phyloP scores from a whole-genome alignment of 2,888 invertebrate species.

The Drosophila hamatofila region DNA sequence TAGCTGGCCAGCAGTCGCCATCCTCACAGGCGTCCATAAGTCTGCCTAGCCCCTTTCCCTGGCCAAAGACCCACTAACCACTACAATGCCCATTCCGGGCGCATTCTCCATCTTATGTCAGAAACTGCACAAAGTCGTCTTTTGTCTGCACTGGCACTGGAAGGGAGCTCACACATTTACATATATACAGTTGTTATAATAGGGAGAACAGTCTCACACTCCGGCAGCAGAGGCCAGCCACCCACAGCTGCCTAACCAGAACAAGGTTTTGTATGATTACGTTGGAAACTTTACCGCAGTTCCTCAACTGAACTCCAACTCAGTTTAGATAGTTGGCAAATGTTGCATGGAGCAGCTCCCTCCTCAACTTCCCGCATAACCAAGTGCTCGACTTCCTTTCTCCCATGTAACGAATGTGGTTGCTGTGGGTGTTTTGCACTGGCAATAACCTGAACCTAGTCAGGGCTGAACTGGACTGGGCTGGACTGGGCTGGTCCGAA shows the following conservation, averaged over 20 bases:
- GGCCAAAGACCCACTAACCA: conserved; percentile 26
- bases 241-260: conserved; percentile 53
- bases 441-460: conserved; percentile 33
- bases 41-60: neutral
- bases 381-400: conserved; percentile 5
- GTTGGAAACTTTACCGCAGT: conserved; percentile 79
- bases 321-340: conserved; percentile 78
- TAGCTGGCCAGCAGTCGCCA: conserved; percentile 56
- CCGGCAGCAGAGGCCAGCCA: conserved; percentile 8
- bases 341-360: conserved; percentile 49
- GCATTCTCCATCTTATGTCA: conserved; percentile 75
- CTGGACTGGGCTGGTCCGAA: neutral
- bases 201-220: conserved; percentile 21
- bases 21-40: conserved; percentile 26
- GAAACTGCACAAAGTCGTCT: conserved; percentile 79
- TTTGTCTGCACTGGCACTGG: conserved; percentile 61
- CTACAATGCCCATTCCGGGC: conserved; percentile 45
- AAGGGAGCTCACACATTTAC: conserved; percentile 34
- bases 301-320: conserved; percentile 76
- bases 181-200: conserved; percentile 30
- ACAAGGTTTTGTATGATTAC: conserved; percentile 77
- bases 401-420: conserved; percentile 65
- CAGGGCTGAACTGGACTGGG: conserved; percentile 29
- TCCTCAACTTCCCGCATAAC: neutral
- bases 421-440: conserved; percentile 71